These are phyloP conservation scores for Diplazon laetatorius DNA, from an alignment of 2,888 invertebrate species.

Conservation along the genomic window DNA sequence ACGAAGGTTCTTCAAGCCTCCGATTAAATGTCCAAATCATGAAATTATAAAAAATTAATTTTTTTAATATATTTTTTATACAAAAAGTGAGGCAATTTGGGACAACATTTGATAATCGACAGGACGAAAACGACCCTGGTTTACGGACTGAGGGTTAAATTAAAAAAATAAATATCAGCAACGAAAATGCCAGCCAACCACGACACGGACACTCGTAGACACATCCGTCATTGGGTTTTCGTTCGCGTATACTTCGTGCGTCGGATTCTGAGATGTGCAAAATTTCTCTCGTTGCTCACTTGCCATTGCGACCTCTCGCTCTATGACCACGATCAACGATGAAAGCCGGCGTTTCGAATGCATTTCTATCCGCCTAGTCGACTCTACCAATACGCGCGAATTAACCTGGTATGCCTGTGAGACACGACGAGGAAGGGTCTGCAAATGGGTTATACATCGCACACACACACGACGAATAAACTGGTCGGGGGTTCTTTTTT, in stretches of 20 bases:
- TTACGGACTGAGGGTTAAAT: too few relatives aligned
- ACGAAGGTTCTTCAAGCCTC: too few relatives aligned
- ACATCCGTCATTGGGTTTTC: constrained; percentile 57
- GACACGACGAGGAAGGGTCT: not conserved
- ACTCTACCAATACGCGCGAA: not conserved
- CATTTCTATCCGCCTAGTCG: constrained; percentile 10
- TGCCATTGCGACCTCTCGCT: constrained; percentile 42
- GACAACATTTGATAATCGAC: too few relatives aligned
- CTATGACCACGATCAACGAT: constrained; percentile 44
- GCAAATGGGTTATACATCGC: not conserved
- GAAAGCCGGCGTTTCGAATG: constrained; percentile 49
- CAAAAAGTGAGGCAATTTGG: too few relatives aligned
- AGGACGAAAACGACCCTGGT: too few relatives aligned
- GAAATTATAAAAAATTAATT: too few relatives aligned
- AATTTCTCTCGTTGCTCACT: constrained; percentile 48
- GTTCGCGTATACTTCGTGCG: constrained; percentile 50
- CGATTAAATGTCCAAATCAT: too few relatives aligned
- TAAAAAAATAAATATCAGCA: too few relatives aligned
- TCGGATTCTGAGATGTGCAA: constrained; percentile 33
- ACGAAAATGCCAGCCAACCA: too few relatives aligned
- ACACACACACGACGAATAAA: constrained; percentile 18
- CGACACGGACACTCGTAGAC: too few relatives aligned
- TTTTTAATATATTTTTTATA: too few relatives aligned
- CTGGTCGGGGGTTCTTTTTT: not conserved
- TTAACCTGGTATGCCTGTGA: not conserved